A percentile compares a stretch with the other conserved stretches of the same genome.
Conservation (phyloP, 2,113 vertebrate genomes). For the Entomyzon cyanotis region DNA sequence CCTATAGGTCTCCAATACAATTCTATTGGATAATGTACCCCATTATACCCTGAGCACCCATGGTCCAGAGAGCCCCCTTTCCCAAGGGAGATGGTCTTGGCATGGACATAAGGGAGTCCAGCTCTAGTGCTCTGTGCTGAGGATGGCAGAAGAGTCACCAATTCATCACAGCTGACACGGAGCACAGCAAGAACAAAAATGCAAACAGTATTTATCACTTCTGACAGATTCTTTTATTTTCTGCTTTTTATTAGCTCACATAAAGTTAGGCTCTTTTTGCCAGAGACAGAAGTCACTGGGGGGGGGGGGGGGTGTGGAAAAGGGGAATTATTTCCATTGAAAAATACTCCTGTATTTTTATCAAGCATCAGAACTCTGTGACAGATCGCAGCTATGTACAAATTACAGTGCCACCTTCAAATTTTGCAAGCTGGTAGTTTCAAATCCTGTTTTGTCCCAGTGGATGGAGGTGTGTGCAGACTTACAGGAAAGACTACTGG, state of each 20-base stretch:
- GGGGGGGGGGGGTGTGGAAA: neutral
- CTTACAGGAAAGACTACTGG: neutral
- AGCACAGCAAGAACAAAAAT: neutral
- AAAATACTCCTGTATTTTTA: neutral
- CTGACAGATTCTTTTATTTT: conserved; percentile 22
- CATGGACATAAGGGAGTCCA: fast-evolving
- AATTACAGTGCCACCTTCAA: neutral
- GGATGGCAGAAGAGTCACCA: neutral
- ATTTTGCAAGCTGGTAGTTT: neutral
- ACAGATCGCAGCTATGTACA: neutral
- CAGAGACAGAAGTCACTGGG: neutral
- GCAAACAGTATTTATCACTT: neutral
- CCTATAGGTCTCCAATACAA: neutral
- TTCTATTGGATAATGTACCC: neutral
- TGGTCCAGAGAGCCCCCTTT: neutral
- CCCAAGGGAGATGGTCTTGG: neutral
- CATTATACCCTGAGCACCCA: neutral
- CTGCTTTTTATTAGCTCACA: conserved; percentile 34
- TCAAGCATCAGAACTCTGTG: neutral
- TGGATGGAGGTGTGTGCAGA: neutral
- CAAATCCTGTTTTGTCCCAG: neutral
- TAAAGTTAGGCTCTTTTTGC: neutral
- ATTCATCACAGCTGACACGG: neutral
- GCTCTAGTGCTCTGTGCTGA: neutral
- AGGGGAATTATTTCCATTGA: neutral